Evolutionary conservation across 2,797 vertebrate species (phyloP).

Genomic region (Acrocephalus scirpaceus): DNA sequence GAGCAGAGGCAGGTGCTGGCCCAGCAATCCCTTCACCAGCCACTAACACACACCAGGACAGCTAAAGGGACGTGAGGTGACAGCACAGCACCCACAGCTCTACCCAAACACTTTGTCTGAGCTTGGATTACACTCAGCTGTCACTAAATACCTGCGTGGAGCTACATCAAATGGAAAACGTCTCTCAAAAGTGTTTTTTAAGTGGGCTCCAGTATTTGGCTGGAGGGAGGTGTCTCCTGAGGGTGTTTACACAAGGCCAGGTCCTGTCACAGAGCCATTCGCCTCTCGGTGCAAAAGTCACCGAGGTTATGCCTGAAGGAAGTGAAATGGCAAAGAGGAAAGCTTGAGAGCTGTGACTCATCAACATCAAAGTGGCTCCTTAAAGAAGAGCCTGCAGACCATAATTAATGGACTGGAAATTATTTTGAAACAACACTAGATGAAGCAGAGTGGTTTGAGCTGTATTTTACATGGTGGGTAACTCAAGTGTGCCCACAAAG

Average conservation of each 20-base stretch:
- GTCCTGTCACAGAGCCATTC: not conserved
- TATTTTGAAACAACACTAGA: not conserved
- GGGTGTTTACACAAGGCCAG: not conserved
- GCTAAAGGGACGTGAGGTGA: not conserved
- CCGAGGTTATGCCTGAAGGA: not conserved
- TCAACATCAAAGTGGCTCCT: not conserved
- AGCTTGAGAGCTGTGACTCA: not conserved
- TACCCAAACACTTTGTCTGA: not conserved
- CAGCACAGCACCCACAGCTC: not conserved
- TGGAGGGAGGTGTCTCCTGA: not conserved
- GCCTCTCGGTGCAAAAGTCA: not conserved
- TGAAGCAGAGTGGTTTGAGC: not conserved
- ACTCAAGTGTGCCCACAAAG: not conserved
- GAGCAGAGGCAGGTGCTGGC: not conserved
- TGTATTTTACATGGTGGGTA: not conserved
- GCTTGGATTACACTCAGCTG: not conserved
- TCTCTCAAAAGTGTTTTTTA: not conserved
- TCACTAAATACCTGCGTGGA: not conserved
- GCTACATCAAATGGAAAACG: not conserved
- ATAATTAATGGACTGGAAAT: slow-evolving; percentile 28
- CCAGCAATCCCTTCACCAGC: not conserved
- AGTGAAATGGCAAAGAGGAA: not conserved
- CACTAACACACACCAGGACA: not conserved
- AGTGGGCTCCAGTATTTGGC: not conserved
- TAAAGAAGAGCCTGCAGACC: not conserved